phyloP scores from a whole-genome alignment of 2,888 invertebrate genomes.

The Margaritifera margaritifera region DNA sequence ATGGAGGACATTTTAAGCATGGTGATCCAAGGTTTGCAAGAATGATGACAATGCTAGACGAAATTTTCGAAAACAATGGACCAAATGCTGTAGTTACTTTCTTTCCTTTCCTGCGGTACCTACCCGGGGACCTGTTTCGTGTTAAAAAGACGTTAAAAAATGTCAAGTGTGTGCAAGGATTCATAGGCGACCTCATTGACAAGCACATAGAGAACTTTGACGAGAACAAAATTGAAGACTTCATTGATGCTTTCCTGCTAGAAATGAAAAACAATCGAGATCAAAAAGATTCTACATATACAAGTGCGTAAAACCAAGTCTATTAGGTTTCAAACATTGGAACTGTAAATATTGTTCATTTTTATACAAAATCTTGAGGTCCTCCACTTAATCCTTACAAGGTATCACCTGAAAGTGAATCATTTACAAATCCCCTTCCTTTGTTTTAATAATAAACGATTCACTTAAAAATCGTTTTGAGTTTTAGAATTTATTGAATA shows the following conservation, averaged over 20 bases:
- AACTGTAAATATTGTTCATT: too few relatives aligned
- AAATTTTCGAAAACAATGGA: constrained; percentile 1
- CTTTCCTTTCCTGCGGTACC: background rate
- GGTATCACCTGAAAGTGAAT: too few relatives aligned
- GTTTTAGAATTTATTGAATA: too few relatives aligned
- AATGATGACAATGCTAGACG: constrained; percentile 7
- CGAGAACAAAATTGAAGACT: constrained; percentile 10
- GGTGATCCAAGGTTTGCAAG: constrained; percentile 14
- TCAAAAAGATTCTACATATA: too few relatives aligned
- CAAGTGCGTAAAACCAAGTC: too few relatives aligned
- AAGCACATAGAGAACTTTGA: constrained; percentile 7
- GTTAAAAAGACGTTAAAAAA: constrained; percentile 7
- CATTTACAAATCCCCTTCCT: too few relatives aligned
- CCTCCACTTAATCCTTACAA: too few relatives aligned
- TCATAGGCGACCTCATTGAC: background rate
- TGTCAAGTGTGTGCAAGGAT: constrained; percentile 1
- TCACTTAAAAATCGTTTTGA: too few relatives aligned
- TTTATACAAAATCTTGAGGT: too few relatives aligned
- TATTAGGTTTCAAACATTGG: too few relatives aligned
- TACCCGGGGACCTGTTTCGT: constrained; percentile 7
- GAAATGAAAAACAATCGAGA: constrained; percentile 8
- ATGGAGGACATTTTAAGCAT: constrained; percentile 16
- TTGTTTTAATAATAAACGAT: too few relatives aligned
- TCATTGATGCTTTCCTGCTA: constrained; percentile 28
- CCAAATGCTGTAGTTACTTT: too few relatives aligned